Percentiles rank a stretch among this genome's conserved stretches.
phyloP scores from a whole-genome alignment of 2,888 invertebrate genomes.

The Lepas anatifera region DNA sequence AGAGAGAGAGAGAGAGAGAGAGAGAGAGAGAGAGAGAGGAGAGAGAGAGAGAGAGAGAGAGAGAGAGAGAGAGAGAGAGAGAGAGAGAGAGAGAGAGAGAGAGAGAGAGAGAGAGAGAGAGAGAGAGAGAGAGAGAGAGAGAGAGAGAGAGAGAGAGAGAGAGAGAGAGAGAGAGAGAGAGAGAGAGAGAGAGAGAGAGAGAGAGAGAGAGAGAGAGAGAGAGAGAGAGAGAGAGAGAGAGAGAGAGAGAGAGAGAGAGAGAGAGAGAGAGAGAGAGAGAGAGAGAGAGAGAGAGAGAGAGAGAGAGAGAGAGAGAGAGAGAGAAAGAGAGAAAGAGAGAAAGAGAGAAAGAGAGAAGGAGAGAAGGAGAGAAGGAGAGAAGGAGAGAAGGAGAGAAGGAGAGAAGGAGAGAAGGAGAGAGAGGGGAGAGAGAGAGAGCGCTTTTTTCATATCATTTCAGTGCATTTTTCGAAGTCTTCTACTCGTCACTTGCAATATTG shows the following conservation, averaged over 20 bases:
- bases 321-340: conserved; percentile 14
- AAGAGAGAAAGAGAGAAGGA: neutral
- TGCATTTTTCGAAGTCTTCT: too few relatives aligned
- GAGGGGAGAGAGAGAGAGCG: neutral
- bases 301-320: neutral
- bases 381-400: neutral
- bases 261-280: neutral
- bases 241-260: too few relatives aligned
- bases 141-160: neutral
- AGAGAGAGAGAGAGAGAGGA: neutral
- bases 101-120: neutral
- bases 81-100: neutral
- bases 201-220: too few relatives aligned
- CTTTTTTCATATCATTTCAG: neutral
- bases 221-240: too few relatives aligned
- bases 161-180: neutral
- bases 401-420: neutral
- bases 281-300: conserved; percentile 12
- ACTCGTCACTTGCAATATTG: too few relatives aligned
- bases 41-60: neutral
- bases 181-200: neutral
- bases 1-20: too few relatives aligned
- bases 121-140: neutral
- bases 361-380: neutral
- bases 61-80: neutral